These are phyloP conservation scores for Heterodera carotae DNA, from an alignment of 1,140 invertebrate genomes.

Conservation along the genomic window DNA sequence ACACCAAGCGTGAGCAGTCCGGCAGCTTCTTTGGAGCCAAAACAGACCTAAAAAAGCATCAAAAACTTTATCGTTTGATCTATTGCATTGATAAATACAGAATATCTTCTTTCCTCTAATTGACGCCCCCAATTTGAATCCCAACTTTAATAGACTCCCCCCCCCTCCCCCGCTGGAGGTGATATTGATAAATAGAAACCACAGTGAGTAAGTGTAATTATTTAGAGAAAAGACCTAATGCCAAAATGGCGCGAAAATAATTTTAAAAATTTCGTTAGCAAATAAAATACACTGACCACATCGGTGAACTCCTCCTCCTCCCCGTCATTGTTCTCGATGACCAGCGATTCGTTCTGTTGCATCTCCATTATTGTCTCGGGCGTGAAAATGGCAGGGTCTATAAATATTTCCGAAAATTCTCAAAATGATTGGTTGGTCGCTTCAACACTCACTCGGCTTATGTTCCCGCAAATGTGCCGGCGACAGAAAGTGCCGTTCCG, in stretches of 20 bases:
- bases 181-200: no score
- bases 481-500: slow-evolving; percentile 65
- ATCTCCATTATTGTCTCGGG: slow-evolving; percentile 71
- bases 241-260: no score
- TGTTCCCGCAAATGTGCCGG: slow-evolving; percentile 62
- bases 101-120: no score
- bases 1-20: slow-evolving; percentile 67
- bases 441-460: slow-evolving; percentile 16
- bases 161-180: no score
- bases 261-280: no score
- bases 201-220: no score
- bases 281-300: slow-evolving; percentile 64
- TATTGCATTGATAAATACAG: no score
- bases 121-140: no score
- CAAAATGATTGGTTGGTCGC: not conserved
- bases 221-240: not conserved
- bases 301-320: slow-evolving; percentile 74
- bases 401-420: not conserved
- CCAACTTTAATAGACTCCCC: no score
- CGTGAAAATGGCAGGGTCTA: slow-evolving; percentile 68
- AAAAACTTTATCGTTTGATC: no score
- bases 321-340: slow-evolving; percentile 71
- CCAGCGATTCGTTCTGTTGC: slow-evolving; percentile 66
- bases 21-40: slow-evolving; percentile 70
- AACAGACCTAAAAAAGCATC: slow-evolving; percentile 68